Percentiles rank a stretch among this genome's conserved stretches.
Evolutionary conservation across 2,797 vertebrate species (phyloP).

Genomic region (Lophotriccus pileatus): DNA sequence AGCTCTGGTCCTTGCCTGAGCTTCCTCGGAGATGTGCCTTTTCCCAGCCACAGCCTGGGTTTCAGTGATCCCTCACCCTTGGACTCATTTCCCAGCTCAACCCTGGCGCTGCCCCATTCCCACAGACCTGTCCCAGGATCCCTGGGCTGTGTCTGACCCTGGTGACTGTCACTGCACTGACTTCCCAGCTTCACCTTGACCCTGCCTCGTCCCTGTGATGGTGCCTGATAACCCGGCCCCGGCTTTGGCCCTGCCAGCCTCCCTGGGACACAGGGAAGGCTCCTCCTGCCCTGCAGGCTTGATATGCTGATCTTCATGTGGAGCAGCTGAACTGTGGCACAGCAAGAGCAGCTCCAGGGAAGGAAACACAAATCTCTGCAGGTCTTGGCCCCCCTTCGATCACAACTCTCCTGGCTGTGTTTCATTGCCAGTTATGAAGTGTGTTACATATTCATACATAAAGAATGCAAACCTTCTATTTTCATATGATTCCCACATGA

Average conservation of each 20-base stretch:
- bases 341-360: background rate
- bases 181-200: background rate
- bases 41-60: background rate
- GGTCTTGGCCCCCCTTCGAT: background rate
- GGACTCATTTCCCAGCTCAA: background rate
- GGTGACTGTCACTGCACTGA: background rate
- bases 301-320: background rate
- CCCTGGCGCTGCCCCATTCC: background rate
- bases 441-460: background rate
- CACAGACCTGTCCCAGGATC: background rate
- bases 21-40: background rate
- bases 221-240: background rate
- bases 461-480: background rate
- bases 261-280: background rate
- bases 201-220: background rate
- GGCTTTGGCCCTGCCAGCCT: fast-evolving
- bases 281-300: background rate
- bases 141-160: fast-evolving
- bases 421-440: background rate
- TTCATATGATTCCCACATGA: background rate
- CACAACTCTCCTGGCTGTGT: background rate
- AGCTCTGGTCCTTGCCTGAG: background rate
- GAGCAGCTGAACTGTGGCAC: background rate
- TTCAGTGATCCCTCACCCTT: fast-evolving
- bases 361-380: background rate